Base-by-base conservation (phyloP, 1,140 invertebrate species). In the Ostrea denselamellosa region DNA sequence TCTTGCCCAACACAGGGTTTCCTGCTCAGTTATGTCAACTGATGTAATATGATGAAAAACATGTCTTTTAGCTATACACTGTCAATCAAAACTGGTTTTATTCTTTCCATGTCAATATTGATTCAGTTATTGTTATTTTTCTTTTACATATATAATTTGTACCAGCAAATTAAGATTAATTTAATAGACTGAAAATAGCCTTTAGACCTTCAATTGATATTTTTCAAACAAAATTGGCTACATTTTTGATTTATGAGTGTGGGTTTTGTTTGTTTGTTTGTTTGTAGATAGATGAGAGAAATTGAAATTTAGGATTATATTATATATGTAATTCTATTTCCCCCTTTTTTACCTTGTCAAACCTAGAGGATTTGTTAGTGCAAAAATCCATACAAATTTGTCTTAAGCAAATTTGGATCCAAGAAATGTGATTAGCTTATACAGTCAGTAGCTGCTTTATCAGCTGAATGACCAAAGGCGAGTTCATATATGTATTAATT, bases 401-500 rank as follows among this genome's bases (percentile, higher is more conserved):
- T 62, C n/a, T 58, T n/a, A 9, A 17, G 19, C 56, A 62, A 34
- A 71, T 71, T 34, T n/a, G 65, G 22, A n/a, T 28, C n/a, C 25
- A 71, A 22, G 65, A 71, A 77, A 77, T 77, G 25, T 10, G 22
- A 77, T 77, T 77, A 34, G 22, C 3, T 2, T 12, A 25, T 34
- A 77, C 10, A 8, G 28, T 9, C 68, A 77, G 68, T 34, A 77
- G 68, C 28, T 34, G 22, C 68, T 12, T 14, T 77, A 77, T 77
- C 68, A 77, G 68, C 68, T 4, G 14, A 25, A 2, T 77, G 68
- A 77, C 68, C 68, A 77, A 77, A 25, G 28, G 68, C 68, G 25
- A 77, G 68, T 77, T 77, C 28, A 77, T 25, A 28, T 77, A 77
- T 25, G 12, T 77, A 77, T 77, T 77, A 34, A 77, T 77, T 77